phyloP scores from a whole-genome alignment of 2,888 invertebrate species.

The Pocota personata region DNA sequence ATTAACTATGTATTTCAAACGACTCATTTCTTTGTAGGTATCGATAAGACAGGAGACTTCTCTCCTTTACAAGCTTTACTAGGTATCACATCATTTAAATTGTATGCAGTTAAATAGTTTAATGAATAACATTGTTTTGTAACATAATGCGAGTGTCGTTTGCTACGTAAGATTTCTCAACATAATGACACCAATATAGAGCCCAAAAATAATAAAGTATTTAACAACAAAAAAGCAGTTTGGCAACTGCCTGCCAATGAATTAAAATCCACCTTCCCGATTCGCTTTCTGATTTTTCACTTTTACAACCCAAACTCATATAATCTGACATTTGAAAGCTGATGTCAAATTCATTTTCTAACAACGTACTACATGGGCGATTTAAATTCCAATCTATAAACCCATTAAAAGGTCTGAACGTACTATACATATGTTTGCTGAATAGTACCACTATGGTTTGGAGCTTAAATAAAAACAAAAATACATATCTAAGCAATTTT shows the following conservation, averaged over 20 bases:
- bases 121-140: neutral
- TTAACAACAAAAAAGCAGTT: neutral
- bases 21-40: neutral
- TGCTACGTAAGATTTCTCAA: constrained; percentile 1
- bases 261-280: neutral
- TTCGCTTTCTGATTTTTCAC: neutral
- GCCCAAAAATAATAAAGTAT: neutral
- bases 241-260: neutral
- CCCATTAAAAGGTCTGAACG: neutral
- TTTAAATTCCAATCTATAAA: neutral
- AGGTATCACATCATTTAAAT: constrained; percentile 11
- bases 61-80: neutral
- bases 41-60: neutral
- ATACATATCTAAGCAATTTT: too few relatives aligned
- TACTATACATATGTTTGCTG: neutral
- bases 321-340: neutral
- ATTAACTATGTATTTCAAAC: neutral
- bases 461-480: too few relatives aligned
- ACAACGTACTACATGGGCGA: neutral
- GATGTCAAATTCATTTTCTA: neutral
- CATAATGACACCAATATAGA: neutral
- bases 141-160: constrained; percentile 1
- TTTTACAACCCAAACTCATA: neutral
- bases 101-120: neutral
- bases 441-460: neutral